Evolutionary conservation across 2,113 vertebrate genomes (phyloP).

Genomic region (Eptesicus fuscus): DNA sequence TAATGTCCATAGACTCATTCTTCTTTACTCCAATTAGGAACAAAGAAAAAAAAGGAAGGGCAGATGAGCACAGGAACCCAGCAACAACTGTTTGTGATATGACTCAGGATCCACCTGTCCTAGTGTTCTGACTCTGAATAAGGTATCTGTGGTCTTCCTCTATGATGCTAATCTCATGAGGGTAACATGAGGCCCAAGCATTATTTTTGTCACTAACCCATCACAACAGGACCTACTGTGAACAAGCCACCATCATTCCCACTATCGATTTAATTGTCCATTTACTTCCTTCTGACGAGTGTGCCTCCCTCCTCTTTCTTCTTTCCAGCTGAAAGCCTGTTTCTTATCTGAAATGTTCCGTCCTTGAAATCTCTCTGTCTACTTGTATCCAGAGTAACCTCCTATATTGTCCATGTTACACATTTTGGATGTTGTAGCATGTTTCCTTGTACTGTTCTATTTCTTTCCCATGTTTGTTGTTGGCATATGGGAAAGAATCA

Average conservation of each 20-base stretch:
- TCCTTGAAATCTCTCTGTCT: neutral
- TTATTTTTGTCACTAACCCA: neutral
- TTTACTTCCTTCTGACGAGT: neutral
- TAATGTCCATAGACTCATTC: neutral
- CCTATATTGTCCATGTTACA: neutral
- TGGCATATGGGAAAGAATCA: neutral
- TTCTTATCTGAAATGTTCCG: neutral
- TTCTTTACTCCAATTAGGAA: neutral
- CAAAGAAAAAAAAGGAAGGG: neutral
- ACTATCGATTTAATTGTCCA: neutral
- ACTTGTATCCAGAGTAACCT: neutral
- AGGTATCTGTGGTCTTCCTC: neutral
- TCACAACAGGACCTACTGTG: neutral
- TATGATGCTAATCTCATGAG: neutral
- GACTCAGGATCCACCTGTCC: neutral
- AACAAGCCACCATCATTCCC: neutral
- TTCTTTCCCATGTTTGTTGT: neutral
- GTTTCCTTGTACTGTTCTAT: neutral
- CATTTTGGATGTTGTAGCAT: neutral
- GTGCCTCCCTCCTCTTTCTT: neutral
- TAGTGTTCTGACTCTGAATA: neutral
- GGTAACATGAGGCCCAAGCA: neutral
- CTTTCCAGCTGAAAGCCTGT: neutral
- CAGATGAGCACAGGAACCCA: neutral
- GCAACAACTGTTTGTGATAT: neutral